Evolutionary conservation across 2,888 invertebrate genomes (phyloP).

Genomic region (Scaptodrosophila latifasciaeformis): DNA sequence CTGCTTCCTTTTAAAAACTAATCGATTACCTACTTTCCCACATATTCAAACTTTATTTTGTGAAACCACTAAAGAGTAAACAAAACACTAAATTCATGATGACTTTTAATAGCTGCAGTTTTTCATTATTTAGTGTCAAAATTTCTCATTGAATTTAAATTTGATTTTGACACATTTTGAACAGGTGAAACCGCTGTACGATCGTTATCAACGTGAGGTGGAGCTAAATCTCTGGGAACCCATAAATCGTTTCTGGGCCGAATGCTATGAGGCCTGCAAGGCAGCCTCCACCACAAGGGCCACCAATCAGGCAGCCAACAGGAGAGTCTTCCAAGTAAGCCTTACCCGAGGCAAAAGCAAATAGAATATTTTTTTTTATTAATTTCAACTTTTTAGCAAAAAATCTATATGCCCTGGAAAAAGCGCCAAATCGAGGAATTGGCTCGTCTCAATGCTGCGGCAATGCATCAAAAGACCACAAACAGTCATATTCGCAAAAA

Average conservation of each 20-base stretch:
- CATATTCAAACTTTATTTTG: no score
- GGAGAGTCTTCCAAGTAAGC: constrained; percentile 77
- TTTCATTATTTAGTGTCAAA: not conserved
- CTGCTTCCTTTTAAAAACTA: no score
- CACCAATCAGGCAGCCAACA: constrained; percentile 77
- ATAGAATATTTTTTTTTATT: not conserved
- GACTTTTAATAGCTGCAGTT: no score
- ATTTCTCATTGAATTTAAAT: no score
- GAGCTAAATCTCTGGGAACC: constrained; percentile 76
- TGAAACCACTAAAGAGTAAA: no score
- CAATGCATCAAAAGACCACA: constrained; percentile 76
- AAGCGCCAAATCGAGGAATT: constrained; percentile 76
- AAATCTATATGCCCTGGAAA: constrained; percentile 77
- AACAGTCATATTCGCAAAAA: constrained; percentile 76
- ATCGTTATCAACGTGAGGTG: constrained; percentile 77
- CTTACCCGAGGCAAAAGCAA: not conserved
- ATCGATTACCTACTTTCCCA: no score
- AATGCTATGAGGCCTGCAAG: constrained; percentile 79
- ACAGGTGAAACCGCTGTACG: constrained; percentile 74
- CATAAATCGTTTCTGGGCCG: constrained; percentile 79
- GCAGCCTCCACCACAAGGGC: constrained; percentile 77
- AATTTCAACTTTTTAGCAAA: constrained; percentile 68
- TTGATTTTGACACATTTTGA: no score
- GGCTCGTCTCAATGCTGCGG: constrained; percentile 76
- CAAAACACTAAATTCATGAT: no score